Percentiles rank a stretch among this genome's conserved stretches.
These are phyloP conservation scores for Crioceris asparagi DNA, from an alignment of 2,888 invertebrate species.

Conservation along the genomic window DNA sequence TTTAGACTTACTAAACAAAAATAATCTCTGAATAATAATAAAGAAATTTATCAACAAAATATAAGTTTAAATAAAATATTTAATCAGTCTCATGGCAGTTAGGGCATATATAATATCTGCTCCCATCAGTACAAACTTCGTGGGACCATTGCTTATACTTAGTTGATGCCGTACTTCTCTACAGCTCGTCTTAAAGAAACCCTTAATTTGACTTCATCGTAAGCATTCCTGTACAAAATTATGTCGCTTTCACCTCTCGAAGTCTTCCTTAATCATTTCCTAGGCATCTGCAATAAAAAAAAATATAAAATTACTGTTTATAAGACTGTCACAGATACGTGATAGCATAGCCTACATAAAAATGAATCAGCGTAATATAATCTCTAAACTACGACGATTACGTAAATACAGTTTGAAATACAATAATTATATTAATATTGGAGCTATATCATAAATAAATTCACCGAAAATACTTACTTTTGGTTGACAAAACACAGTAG, in stretches of 20 bases:
- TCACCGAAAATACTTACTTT: slow-evolving; percentile 4
- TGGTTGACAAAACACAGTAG: slow-evolving; percentile 5
- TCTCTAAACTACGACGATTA: not conserved
- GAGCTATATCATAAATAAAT: slow-evolving; percentile 1
- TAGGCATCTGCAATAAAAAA: slow-evolving; percentile 4
- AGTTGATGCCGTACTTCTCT: not conserved
- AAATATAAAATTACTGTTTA: slow-evolving; percentile 1
- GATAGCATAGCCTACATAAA: not conserved
- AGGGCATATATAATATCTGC: slow-evolving; percentile 1
- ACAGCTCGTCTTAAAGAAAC: not conserved
- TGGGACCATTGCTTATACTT: slow-evolving; percentile 1
- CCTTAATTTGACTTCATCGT: not conserved
- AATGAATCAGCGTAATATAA: not conserved
- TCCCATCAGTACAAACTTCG: slow-evolving; percentile 1
- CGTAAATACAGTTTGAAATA: not conserved
- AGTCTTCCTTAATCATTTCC: slow-evolving; percentile 1
- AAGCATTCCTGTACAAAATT: not conserved
- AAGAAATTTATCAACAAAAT: slow-evolving; percentile 1
- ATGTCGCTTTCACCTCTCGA: slow-evolving; percentile 3
- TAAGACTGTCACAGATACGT: not conserved
- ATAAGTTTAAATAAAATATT: not conserved
- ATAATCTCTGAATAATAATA: not conserved
- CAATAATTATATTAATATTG: not conserved
- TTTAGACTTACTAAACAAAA: not conserved
- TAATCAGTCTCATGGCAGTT: slow-evolving; percentile 1